phyloP scores from a whole-genome alignment of 1,140 invertebrate species.

The Papilio aristodemus region DNA sequence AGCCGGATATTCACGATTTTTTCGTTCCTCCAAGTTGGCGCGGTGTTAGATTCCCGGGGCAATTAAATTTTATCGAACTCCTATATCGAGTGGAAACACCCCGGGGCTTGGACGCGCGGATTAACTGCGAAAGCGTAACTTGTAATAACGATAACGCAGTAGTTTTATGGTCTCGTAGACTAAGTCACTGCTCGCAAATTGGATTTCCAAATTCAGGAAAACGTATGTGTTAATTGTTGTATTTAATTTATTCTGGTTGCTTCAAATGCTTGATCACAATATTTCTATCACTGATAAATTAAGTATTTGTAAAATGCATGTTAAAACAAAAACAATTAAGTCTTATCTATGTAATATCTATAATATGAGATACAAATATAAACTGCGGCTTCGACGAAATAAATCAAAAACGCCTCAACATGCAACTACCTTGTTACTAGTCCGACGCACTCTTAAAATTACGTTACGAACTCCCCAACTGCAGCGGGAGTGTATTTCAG shows the following conservation, averaged over 20 bases:
- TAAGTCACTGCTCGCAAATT: not conserved
- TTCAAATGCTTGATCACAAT: too few species aligned
- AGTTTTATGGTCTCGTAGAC: conserved; percentile 11
- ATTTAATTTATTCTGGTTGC: too few species aligned
- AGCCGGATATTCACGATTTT: conserved; percentile 21
- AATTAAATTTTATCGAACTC: conserved; percentile 32
- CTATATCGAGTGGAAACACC: conserved; percentile 10
- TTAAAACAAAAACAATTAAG: too few species aligned
- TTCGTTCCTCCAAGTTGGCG: not conserved
- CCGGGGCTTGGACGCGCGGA: conserved; percentile 8
- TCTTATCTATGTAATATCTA: too few species aligned
- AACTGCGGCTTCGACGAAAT: conserved; percentile 1
- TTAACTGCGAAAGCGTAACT: conserved; percentile 16
- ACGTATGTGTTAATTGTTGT: not conserved
- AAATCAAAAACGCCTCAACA: conserved; percentile 16
- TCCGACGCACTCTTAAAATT: conserved; percentile 17
- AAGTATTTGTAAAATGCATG: too few species aligned
- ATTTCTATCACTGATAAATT: too few species aligned
- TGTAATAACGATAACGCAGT: conserved; percentile 9
- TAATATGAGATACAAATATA: not conserved
- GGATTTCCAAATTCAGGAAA: not conserved
- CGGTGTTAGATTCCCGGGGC: conserved; percentile 21
- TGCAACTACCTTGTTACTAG: conserved; percentile 1
- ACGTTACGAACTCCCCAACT: conserved; percentile 20
- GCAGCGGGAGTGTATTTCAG: conserved; percentile 28